Evolutionary conservation across 1,140 invertebrate species (phyloP), one percentile per base, ranked within the genome.

Genomic region (Hermatobates lingyangjiaoensis): DNA sequence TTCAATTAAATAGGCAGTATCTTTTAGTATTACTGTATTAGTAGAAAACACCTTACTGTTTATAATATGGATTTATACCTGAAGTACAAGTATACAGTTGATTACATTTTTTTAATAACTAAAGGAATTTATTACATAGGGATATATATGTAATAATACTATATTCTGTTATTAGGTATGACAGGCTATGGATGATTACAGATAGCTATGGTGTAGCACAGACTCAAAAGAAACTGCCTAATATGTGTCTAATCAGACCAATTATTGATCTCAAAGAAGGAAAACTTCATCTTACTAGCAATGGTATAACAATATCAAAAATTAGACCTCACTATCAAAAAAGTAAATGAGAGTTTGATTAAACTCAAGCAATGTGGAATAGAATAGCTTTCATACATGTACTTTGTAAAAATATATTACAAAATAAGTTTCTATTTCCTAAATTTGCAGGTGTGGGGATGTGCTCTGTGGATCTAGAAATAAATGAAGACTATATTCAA

Each of bases 151-250:
- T n/a, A n/a, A n/a, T n/a, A n/a, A 34, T 34, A 34, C 15, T 34
- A 7, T 34, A 15, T 34, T 34, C 7, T 34, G 28, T 30, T 51
- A 40, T 1, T 18, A 68, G 81, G 60, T 93, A 83, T 65, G 93
- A 97, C 66, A 72, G 92, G 58, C 74, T 85, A 60, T 96, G 89
- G 89, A 88, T 94, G 82, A 81, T 97, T 52, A 71, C 91, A 1
- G 83, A 79, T 56, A 66, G 71, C 15, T 71, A 74, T 60, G 89
- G 89, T 23, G 74, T 82, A 39, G 82, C 81, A 52, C 62, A 96
- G 15, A 93, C 87, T 26, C 90, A 95, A 65, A 95, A 96, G 64
- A 75, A 82, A 48, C 76, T 82, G 59, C 74, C 81, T 0, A 74
- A 72, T 55, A 70, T 96, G 59, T 91, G 88, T 67, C 66, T 84